Evolutionary conservation across 2,113 vertebrate species (phyloP).

Genomic region (Myrmophylax atrothorax): DNA sequence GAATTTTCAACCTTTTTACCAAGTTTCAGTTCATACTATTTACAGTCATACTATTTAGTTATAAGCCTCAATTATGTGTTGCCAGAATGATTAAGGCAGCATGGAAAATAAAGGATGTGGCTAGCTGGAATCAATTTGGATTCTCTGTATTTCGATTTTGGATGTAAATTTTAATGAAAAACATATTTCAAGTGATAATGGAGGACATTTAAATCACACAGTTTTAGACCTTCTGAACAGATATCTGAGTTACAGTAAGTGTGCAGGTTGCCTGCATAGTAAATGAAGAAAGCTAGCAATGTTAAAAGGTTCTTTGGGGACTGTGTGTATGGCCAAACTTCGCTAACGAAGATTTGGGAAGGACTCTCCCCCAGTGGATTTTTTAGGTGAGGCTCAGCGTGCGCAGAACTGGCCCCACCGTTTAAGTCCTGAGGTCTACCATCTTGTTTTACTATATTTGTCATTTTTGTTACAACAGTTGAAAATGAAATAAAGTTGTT

Average conservation of each 20-base stretch:
- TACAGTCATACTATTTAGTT: background rate
- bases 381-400: too few relatives aligned
- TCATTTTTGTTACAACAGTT: background rate
- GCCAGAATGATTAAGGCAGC: fast-evolving
- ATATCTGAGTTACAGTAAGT: background rate
- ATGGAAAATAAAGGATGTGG: background rate
- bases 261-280: background rate
- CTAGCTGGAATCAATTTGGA: background rate
- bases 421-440: too few relatives aligned
- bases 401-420: too few relatives aligned
- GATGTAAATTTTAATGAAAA: background rate
- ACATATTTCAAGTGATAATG: background rate
- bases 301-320: background rate
- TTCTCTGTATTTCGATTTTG: background rate
- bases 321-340: too few relatives aligned
- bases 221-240: background rate
- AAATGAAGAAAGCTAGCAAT: background rate
- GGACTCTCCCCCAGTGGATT: too few relatives aligned
- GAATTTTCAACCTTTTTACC: background rate
- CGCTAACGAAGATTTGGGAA: too few relatives aligned
- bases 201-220: background rate
- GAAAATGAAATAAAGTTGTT: background rate
- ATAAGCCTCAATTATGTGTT: background rate
- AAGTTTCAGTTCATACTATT: background rate
- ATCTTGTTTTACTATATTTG: background rate